Evolutionary conservation across 2,888 invertebrate genomes (phyloP).

Genomic region (Dione juno): DNA sequence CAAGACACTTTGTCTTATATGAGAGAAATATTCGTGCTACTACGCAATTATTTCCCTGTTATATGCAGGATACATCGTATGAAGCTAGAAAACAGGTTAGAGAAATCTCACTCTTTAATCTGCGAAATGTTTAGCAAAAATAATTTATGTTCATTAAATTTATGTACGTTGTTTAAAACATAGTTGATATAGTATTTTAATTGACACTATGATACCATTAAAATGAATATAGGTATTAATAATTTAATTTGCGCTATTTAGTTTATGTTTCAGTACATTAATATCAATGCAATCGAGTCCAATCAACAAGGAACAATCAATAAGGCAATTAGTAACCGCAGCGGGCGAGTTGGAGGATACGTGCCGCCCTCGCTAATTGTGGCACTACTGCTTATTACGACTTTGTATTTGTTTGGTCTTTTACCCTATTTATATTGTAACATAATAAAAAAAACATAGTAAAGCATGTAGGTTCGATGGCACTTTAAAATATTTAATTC

Average conservation of each 20-base stretch:
- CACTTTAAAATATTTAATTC: neutral
- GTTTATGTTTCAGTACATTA: conserved; percentile 28
- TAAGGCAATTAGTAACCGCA: conserved; percentile 66
- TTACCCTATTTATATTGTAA: conserved; percentile 27
- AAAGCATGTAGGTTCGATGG: neutral
- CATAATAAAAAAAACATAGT: conserved; percentile 14
- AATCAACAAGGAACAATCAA: conserved; percentile 51
- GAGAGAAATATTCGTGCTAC: too few species aligned
- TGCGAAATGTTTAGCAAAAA: too few species aligned
- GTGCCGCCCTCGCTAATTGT: conserved; percentile 61
- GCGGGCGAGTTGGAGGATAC: conserved; percentile 60
- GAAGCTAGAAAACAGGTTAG: too few species aligned
- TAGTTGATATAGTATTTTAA: neutral
- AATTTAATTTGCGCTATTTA: conserved; percentile 15
- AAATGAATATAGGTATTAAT: conserved; percentile 13
- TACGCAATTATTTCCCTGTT: too few species aligned
- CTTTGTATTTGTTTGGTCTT: conserved; percentile 33
- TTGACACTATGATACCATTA: neutral
- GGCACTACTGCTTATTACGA: conserved; percentile 49
- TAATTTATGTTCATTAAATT: too few species aligned
- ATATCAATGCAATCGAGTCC: conserved; percentile 33
- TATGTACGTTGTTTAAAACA: neutral
- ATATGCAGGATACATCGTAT: too few species aligned
- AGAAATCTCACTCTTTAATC: too few species aligned
- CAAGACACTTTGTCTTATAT: neutral